Evolutionary conservation across 92 coral and sea anemone species (phyloP).

Genomic region (Ricordea florida): DNA sequence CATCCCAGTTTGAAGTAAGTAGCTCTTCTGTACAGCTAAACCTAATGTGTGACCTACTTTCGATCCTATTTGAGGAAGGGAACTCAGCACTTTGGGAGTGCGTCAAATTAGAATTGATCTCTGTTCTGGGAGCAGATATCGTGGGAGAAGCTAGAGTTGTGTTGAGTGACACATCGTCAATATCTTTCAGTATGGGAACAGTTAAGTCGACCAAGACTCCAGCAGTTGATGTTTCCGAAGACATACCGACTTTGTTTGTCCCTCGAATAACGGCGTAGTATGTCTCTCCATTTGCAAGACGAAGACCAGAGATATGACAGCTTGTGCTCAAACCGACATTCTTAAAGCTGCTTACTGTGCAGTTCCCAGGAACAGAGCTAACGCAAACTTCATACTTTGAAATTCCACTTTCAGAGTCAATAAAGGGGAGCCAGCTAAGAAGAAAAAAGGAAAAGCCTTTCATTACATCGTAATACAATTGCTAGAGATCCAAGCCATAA

Average conservation of each 20-base stretch:
- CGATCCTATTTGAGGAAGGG: too few relatives aligned
- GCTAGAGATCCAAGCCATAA: neutral
- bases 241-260: conserved; percentile 69
- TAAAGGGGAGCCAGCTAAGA: conserved; percentile 70
- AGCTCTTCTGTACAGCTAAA: too few relatives aligned
- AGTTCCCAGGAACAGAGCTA: conserved; percentile 50
- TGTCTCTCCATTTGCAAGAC: conserved; percentile 54
- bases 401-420: conserved; percentile 76
- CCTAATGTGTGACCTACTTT: too few relatives aligned
- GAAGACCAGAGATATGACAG: conserved; percentile 45
- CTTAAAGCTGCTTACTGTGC: conserved; percentile 41
- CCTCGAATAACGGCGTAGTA: conserved; percentile 68
- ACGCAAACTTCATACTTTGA: conserved; percentile 66
- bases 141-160: neutral
- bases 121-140: neutral
- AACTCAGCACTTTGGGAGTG: conserved; percentile 6
- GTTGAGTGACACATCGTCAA: neutral
- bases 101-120: neutral
- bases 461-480: neutral
- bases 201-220: conserved; percentile 72
- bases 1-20: too few relatives aligned
- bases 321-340: conserved; percentile 48
- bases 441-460: neutral
- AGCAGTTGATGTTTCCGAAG: conserved; percentile 43
- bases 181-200: conserved; percentile 29